A percentile compares a stretch with the other conserved stretches of the same genome.
Evolutionary conservation across 2,797 vertebrate species (phyloP).

Genomic region (Emys orbicularis): DNA sequence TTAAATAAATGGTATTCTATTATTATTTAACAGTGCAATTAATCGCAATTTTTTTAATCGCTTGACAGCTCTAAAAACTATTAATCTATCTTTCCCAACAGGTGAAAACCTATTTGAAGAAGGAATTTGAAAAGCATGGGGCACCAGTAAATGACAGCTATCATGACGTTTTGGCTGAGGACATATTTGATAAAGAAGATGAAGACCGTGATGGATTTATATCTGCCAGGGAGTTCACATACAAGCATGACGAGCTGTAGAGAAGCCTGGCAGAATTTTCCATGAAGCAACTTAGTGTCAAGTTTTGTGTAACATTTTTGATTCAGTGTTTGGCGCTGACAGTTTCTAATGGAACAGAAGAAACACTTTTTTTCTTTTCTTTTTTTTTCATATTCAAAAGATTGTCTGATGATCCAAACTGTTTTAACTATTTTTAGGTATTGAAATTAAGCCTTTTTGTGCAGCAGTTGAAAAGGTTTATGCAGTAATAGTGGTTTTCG

Average conservation of each 20-base stretch:
- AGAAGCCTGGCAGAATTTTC: not conserved
- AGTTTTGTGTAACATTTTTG: constrained; percentile 40
- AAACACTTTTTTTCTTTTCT: not conserved
- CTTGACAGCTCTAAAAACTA: too few relatives aligned
- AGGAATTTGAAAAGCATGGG: constrained; percentile 94
- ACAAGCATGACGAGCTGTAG: constrained; percentile 95
- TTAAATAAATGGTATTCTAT: too few relatives aligned
- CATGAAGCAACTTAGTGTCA: constrained; percentile 26
- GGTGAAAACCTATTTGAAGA: constrained; percentile 95
- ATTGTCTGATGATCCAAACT: constrained; percentile 38
- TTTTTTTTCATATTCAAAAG: constrained; percentile 54
- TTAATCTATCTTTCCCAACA: constrained; percentile 66
- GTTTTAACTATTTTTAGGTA: constrained; percentile 48
- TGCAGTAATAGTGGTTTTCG: constrained; percentile 39
- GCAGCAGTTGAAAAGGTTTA: not conserved
- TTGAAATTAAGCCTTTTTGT: constrained; percentile 64
- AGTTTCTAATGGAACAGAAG: constrained; percentile 32
- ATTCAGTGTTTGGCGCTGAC: constrained; percentile 40
- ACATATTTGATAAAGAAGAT: constrained; percentile 97
- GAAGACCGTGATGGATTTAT: constrained; percentile 95
- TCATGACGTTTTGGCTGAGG: constrained; percentile 91
- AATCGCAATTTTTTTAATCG: too few relatives aligned
- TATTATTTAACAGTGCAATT: too few relatives aligned
- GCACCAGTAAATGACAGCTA: constrained; percentile 93
- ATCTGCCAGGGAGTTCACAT: constrained; percentile 97